Conservation (phyloP, 1,140 invertebrate genomes). For the Leguminivora glycinivorella region DNA sequence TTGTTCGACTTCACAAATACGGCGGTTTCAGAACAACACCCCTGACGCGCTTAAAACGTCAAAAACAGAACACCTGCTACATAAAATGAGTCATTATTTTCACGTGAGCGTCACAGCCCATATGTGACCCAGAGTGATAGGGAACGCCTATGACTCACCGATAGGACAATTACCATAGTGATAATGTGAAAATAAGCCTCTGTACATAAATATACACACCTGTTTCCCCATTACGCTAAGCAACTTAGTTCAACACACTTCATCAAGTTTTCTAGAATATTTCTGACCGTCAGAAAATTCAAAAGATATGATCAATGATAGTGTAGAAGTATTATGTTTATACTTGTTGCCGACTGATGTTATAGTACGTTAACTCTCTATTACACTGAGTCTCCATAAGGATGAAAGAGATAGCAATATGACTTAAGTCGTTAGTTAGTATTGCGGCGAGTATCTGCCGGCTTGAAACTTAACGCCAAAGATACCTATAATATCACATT, state of each 20-base stretch:
- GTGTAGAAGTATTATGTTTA: no score
- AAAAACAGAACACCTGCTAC: conserved; percentile 40
- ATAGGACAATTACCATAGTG: conserved; percentile 4
- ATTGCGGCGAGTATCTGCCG: no score
- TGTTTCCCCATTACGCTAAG: background rate
- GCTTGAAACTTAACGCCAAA: no score
- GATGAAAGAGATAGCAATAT: no score
- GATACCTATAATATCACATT: no score
- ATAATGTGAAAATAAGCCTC: background rate
- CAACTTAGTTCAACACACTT: no score
- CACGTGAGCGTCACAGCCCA: conserved; percentile 38
- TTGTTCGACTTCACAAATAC: background rate
- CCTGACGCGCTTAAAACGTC: conserved; percentile 31
- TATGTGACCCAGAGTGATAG: conserved; percentile 41
- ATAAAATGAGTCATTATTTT: conserved; percentile 40
- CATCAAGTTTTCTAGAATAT: background rate
- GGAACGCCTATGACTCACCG: conserved; percentile 21
- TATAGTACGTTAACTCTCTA: no score
- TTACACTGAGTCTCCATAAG: no score
- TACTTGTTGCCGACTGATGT: no score
- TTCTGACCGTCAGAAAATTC: background rate
- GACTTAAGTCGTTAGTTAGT: no score
- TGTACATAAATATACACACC: background rate
- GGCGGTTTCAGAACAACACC: background rate
- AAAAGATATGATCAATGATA: no score